Conservation (phyloP, 1,140 invertebrate species). For the Panulirus ornatus region DNA sequence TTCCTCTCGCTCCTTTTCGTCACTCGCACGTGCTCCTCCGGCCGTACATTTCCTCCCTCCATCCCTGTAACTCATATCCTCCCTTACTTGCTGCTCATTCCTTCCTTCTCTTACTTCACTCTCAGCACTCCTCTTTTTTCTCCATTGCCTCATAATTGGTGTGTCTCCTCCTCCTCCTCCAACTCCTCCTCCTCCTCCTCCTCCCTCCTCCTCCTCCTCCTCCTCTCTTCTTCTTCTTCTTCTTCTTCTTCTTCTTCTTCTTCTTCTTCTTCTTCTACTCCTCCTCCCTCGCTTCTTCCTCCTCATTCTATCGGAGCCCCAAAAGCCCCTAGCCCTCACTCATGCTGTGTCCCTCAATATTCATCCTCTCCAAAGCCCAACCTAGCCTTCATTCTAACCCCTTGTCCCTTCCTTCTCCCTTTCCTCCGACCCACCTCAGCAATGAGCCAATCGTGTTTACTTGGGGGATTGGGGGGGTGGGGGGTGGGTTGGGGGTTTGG, state of each 20-base stretch:
- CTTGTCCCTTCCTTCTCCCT: neutral
- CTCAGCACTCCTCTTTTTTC: neutral
- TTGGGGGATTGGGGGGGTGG: too few species aligned
- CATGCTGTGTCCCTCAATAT: neutral
- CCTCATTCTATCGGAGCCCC: neutral
- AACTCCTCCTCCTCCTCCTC: neutral
- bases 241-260: neutral
- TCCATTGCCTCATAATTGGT: neutral
- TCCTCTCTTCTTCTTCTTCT: conserved; percentile 13
- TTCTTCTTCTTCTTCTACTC: neutral
- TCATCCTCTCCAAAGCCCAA: too few species aligned
- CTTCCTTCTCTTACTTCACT: neutral
- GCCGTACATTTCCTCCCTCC: neutral
- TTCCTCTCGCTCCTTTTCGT: too few species aligned
- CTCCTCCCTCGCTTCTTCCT: conserved; percentile 6
- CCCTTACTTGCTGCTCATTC: neutral
- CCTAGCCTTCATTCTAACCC: neutral
- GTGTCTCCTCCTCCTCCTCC: too few species aligned
- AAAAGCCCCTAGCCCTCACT: neutral
- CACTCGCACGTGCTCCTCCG: neutral
- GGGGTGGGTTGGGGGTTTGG: too few species aligned
- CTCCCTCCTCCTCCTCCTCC: neutral
- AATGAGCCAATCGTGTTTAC: too few species aligned
- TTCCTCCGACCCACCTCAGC: neutral
- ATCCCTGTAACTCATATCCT: neutral